phyloP scores from a whole-genome alignment of 2,113 vertebrate genomes.

The Vicugna pacos region DNA sequence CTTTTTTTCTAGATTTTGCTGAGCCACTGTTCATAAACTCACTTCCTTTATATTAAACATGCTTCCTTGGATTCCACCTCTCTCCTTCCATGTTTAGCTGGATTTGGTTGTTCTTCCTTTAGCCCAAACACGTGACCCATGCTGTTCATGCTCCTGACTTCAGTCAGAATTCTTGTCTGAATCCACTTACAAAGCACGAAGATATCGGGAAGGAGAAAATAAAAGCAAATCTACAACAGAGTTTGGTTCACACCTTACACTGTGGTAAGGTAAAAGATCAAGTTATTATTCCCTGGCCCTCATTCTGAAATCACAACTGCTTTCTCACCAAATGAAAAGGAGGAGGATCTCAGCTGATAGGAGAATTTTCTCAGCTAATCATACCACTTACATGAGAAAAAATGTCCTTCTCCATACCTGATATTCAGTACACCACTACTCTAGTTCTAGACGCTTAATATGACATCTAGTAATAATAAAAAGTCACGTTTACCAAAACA shows the following conservation, averaged over 20 bases:
- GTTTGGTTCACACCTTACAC: neutral
- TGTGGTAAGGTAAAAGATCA: neutral
- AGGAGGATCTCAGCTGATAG: neutral
- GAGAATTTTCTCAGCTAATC: conserved; percentile 26
- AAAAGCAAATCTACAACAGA: neutral
- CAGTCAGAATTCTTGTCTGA: conserved; percentile 22
- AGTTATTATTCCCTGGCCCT: neutral
- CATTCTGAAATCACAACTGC: neutral
- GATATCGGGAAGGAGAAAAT: neutral
- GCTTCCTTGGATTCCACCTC: neutral
- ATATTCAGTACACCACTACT: neutral
- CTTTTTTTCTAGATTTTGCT: conserved; percentile 1
- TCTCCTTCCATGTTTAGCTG: neutral
- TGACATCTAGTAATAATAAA: neutral
- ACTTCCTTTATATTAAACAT: neutral
- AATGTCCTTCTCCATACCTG: neutral
- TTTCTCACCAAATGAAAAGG: conserved; percentile 10
- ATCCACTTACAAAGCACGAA: neutral
- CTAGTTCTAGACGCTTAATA: neutral
- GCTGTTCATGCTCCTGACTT: neutral
- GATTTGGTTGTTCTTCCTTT: neutral
- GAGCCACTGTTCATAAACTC: neutral
- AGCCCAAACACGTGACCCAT: neutral
- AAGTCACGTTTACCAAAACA: neutral
- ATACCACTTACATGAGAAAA: neutral